These are phyloP conservation scores for Drosophila pseudotalamancana DNA, from an alignment of 2,888 invertebrate species.

Conservation along the genomic window DNA sequence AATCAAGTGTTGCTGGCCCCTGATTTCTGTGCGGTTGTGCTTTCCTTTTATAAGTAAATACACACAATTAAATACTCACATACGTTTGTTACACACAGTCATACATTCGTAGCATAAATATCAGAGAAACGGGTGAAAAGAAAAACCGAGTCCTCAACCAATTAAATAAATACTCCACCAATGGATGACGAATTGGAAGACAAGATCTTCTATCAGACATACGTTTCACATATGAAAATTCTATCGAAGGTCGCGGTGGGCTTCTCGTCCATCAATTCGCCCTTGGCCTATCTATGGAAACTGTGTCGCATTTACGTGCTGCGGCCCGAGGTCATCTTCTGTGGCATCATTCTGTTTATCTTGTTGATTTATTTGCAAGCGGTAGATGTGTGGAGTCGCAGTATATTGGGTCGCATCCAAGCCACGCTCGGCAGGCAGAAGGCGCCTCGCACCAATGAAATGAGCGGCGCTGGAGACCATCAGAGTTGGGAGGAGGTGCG, in stretches of 20 bases:
- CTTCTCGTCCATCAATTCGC: constrained; percentile 89
- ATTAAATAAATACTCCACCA: constrained; percentile 19
- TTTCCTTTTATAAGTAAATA: not conserved
- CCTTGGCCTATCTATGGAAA: constrained; percentile 91
- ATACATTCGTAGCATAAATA: constrained; percentile 7
- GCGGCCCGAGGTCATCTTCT: constrained; percentile 91
- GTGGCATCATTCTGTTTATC: constrained; percentile 89
- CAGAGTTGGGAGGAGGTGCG: constrained; percentile 91
- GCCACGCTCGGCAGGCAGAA: constrained; percentile 82
- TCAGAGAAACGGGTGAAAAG: not conserved
- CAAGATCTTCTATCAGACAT: constrained; percentile 94
- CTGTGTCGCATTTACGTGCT: constrained; percentile 91
- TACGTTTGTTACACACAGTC: constrained; percentile 8
- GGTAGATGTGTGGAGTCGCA: constrained; percentile 92
- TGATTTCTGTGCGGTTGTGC: constrained; percentile 2
- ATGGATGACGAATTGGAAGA: constrained; percentile 98
- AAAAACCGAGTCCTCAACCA: constrained; percentile 4
- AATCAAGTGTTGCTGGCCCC: constrained; percentile 28
- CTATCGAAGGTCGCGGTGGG: constrained; percentile 92
- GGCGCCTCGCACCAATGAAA: constrained; percentile 70
- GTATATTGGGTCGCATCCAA: constrained; percentile 86
- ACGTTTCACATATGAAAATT: constrained; percentile 93
- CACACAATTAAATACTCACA: constrained; percentile 3
- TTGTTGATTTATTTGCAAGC: constrained; percentile 92
- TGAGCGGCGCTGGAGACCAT: constrained; percentile 84